These are phyloP conservation scores for Leucoraja erinaceus DNA, from an alignment of 2,113 vertebrate species.

Conservation along the genomic window DNA sequence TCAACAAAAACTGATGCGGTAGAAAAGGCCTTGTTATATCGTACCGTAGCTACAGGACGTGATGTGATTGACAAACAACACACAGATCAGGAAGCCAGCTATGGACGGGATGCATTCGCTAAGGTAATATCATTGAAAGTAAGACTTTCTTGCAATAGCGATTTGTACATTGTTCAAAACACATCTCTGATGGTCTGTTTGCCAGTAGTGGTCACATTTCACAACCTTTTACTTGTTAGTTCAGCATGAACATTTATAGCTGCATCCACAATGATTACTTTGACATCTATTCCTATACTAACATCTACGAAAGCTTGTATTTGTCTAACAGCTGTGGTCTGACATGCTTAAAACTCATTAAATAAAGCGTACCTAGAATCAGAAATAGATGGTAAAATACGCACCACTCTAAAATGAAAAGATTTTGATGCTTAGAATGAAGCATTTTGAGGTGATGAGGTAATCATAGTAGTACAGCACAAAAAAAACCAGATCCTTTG, in stretches of 20 bases:
- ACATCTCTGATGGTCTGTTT: background rate
- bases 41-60: constrained; percentile 84
- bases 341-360: too few species aligned
- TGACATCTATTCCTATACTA: background rate
- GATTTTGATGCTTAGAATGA: too few species aligned
- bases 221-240: background rate
- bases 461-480: too few species aligned
- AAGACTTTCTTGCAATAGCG: background rate
- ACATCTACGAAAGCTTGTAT: background rate
- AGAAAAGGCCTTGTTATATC: constrained; percentile 86
- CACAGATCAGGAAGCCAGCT: constrained; percentile 82
- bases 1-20: constrained; percentile 77
- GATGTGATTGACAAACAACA: constrained; percentile 96
- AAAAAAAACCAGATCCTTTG: too few species aligned
- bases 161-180: background rate
- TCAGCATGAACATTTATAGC: background rate
- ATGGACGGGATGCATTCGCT: constrained; percentile 85
- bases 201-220: background rate
- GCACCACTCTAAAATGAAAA: background rate
- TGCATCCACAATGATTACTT: background rate
- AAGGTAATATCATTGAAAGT: constrained; percentile 63
- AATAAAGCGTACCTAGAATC: too few species aligned
- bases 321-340: background rate
- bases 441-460: background rate
- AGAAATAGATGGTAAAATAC: background rate